phyloP scores from a whole-genome alignment of 2,797 vertebrate species.

The Arrhamphus sclerolepis region DNA sequence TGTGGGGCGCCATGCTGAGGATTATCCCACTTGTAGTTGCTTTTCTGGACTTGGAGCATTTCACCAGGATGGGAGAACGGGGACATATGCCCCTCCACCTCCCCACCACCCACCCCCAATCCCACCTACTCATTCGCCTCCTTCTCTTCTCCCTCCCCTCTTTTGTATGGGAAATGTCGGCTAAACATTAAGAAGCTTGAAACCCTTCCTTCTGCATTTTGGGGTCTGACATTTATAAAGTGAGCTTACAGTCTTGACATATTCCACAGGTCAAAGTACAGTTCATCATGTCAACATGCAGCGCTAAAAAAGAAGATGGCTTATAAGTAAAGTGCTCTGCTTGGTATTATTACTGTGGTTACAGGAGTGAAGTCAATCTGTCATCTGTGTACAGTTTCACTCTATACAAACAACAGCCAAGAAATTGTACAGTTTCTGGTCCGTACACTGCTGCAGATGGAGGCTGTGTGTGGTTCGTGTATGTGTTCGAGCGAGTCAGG shows the following conservation, averaged over 20 bases:
- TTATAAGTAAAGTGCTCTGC: conserved; percentile 24
- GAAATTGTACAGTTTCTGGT: conserved; percentile 21
- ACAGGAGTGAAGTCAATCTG: conserved; percentile 33
- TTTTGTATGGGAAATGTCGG: conserved; percentile 34
- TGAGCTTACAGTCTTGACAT: conserved; percentile 28
- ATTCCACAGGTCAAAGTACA: conserved; percentile 42
- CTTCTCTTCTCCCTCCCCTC: conserved; percentile 25
- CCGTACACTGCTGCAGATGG: background rate
- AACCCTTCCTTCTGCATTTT: conserved; percentile 37
- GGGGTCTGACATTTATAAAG: conserved; percentile 38
- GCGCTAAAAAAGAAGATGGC: conserved; percentile 27
- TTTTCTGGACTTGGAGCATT: conserved; percentile 63
- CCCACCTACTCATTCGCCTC: conserved; percentile 52
- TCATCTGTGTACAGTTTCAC: conserved; percentile 15
- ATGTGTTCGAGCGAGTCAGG: conserved; percentile 25
- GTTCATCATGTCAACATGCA: conserved; percentile 21
- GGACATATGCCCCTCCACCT: conserved; percentile 68
- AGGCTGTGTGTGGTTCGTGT: conserved; percentile 10
- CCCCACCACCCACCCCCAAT: too few species aligned
- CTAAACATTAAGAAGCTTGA: conserved; percentile 21
- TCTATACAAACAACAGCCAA: conserved; percentile 23
- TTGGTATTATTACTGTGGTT: conserved; percentile 31
- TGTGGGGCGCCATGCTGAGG: conserved; percentile 60
- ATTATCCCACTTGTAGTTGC: conserved; percentile 68
- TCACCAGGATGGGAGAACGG: conserved; percentile 57